Evolutionary conservation across 2,888 invertebrate genomes (phyloP).

Genomic region (Ennomos quercinarius): DNA sequence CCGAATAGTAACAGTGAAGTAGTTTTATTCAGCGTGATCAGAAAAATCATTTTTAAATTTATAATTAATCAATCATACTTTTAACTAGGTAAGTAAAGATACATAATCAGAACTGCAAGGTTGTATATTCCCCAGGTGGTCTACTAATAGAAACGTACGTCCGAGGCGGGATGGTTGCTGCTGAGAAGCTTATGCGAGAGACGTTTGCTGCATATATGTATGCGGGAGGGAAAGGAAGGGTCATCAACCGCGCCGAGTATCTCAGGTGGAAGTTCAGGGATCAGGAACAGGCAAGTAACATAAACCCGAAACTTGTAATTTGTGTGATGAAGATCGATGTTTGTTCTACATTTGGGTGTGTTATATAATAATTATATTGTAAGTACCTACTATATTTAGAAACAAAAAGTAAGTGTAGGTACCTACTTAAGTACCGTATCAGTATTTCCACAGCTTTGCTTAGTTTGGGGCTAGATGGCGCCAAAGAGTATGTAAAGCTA

Average conservation of each 20-base stretch:
- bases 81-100: not conserved
- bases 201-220: constrained; percentile 96
- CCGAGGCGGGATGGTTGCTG: constrained; percentile 92
- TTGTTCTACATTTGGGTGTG: no score
- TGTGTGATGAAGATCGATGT: not conserved
- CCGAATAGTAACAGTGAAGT: no score
- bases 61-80: no score
- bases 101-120: not conserved
- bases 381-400: no score
- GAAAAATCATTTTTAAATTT: no score
- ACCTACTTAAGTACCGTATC: no score
- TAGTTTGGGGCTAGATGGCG: no score
- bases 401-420: no score
- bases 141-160: constrained; percentile 95
- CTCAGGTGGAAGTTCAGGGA: constrained; percentile 96
- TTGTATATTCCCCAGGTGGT: constrained; percentile 85
- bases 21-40: no score
- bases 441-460: no score
- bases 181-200: constrained; percentile 93
- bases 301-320: not conserved
- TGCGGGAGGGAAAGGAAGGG: constrained; percentile 92
- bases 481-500: no score
- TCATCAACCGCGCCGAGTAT: constrained; percentile 95
- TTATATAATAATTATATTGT: no score
- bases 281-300: constrained; percentile 87